Evolutionary conservation across 2,797 vertebrate species (phyloP), one percentile per base, ranked within the genome.

Genomic region (Aselliscus stoliczkanus): DNA sequence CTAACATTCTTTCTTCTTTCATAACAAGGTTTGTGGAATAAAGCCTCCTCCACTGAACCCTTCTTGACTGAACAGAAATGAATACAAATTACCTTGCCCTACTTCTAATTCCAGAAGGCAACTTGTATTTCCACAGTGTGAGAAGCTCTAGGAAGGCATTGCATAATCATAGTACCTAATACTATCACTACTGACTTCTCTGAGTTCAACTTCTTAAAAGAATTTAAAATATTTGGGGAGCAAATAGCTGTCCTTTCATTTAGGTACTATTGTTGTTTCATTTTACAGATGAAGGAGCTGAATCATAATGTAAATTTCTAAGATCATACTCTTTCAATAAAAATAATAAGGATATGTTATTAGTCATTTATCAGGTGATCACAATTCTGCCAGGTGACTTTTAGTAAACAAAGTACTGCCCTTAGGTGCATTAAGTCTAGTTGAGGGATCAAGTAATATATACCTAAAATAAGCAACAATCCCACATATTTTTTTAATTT

Each of bases 61-160:
- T 90, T 91, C 85, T 88, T 91, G 80, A 96, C 56, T 97, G 70
- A 91, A 87, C 83, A 95, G 50, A 97, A 96, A 96, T 97, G 80
- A 96, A 95, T 95, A 97, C 80, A 93, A 97, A 97, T 95, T 95
- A 67, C 76, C 42, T 93, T 96, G 70, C 47, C 60, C 80, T 96
- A 60, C 62, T 94, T 92, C 87, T 94, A 84, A 92, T 96, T 95
- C 50, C 42, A 89, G 75, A 94, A 86, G 83, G 70, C 86, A 85
- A 37, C 54, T 44, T 93, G 29, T 50, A 83, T 83, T 96, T 96
- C 76, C 37, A 86, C 31, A 76, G 27, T 42, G 44, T 47, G 27
- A 91, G 69, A 67, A 86, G 15, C 39, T 88, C 23, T 37, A 29
- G 15, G 31, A 65, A 42, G 34, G 37, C 20, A 93, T n/a, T 77